phyloP scores from a whole-genome alignment of 23 tunicate genomes.

The Trididemnum nubilum region DNA sequence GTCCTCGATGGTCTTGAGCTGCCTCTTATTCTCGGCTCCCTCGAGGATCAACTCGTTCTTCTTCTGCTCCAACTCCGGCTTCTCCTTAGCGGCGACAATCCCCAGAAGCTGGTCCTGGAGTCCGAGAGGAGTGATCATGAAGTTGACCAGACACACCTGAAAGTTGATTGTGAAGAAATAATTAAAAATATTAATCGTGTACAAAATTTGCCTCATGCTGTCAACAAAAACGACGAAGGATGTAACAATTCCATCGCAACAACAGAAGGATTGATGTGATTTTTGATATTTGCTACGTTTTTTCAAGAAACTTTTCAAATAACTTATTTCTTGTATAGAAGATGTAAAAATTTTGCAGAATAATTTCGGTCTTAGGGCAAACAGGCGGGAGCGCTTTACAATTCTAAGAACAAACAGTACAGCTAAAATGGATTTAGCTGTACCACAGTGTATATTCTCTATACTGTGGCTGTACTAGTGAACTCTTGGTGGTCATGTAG shows the following conservation, averaged over 20 bases:
- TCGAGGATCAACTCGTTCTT: slow-evolving; percentile 92
- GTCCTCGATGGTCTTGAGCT: slow-evolving; percentile 89
- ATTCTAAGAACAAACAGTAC: too few relatives aligned
- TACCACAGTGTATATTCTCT: too few relatives aligned
- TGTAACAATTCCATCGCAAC: neutral
- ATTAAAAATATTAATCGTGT: neutral
- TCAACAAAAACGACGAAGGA: neutral
- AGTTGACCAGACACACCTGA: slow-evolving; percentile 94
- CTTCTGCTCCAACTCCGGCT: slow-evolving; percentile 86
- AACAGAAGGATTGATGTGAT: neutral
- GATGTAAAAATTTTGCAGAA: neutral
- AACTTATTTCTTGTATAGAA: neutral
- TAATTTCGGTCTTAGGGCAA: too few relatives aligned
- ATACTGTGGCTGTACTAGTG: too few relatives aligned
- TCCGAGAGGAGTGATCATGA: slow-evolving; percentile 97
- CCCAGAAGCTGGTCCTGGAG: slow-evolving; percentile 96
- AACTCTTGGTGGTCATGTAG: too few relatives aligned
- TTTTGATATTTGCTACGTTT: neutral
- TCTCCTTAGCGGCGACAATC: slow-evolving; percentile 93
- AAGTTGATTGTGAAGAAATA: neutral
- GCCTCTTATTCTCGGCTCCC: slow-evolving; percentile 91
- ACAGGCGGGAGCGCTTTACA: too few relatives aligned
- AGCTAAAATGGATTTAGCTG: too few relatives aligned
- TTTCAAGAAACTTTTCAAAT: neutral
- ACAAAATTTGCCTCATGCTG: neutral